Base-by-base conservation (phyloP, 2,888 invertebrate genomes). In the Mesorhabditis belari region DNA sequence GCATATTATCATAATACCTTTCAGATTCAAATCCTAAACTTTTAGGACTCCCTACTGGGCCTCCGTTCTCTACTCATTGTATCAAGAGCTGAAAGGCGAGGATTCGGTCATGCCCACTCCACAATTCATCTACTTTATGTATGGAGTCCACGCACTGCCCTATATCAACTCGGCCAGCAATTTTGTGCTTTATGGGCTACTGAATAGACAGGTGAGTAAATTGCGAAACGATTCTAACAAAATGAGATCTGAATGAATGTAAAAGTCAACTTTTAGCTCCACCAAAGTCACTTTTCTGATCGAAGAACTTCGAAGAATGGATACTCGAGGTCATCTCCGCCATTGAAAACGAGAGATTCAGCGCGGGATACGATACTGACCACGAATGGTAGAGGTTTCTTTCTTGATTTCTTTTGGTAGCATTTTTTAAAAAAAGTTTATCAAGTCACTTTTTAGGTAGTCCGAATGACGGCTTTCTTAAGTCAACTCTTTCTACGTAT, bases 101-200 rank as follows among this genome's bases (percentile, higher is more conserved):
- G 63, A 67, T 12, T 62, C 55, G 9, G 29, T 66, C n/a, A 66
- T 65, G 26, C 58, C 63, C 12, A 70, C 74, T 21, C 66, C 66
- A 25, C 60, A 63, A 2, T 77, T 73, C 60, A 76, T 77, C 52
- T 76, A 75, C 59, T 66, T 77, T 49, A 79, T 79, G 79, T 79
- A 79, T 62, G 79, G 77, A 24, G 73, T 79, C 21, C 79, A 79
- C 57, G 76, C 79, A 3, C 63, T 79, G 23, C 79, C 79, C 23
- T 79, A 79, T 59, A 69, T 79, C 65, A 78, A 78, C 62, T 78
- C 77, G 4, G 73, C 77, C 44, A 75, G 68, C 44, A 79, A 79
- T 61, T 79, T 77, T 65, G 70, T 79, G 24, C 67, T 79, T 17
- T 79, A 79, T 65, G 79, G 77, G 27, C 62, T 74, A 6, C 60